Evolutionary conservation across 2,888 invertebrate species (phyloP).

Genomic region (Cataglyphis albicans): DNA sequence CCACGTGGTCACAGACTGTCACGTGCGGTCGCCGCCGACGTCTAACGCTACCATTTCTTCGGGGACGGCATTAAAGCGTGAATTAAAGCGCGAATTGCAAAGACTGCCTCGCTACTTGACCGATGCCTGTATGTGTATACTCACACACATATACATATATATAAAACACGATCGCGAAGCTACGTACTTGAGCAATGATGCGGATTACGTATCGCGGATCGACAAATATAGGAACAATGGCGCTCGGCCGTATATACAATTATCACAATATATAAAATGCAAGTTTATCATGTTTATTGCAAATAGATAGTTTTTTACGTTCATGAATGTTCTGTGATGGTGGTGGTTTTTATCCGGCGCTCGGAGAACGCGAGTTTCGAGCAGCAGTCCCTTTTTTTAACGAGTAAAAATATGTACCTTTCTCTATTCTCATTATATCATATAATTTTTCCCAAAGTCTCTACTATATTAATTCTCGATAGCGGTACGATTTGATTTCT

Average conservation of each 20-base stretch:
- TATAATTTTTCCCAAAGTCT: background rate
- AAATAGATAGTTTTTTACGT: conserved; percentile 40
- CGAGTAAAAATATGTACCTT: background rate
- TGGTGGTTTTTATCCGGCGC: background rate
- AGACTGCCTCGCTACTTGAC: conserved; percentile 14
- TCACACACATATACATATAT: background rate
- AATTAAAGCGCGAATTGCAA: conserved; percentile 25
- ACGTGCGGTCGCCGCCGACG: conserved; percentile 3
- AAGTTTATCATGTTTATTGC: conserved; percentile 61
- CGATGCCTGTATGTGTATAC: background rate
- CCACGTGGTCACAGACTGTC: conserved; percentile 29
- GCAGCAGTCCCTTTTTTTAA: conserved; percentile 65
- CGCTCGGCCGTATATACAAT: conserved; percentile 74
- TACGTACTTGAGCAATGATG: conserved; percentile 62
- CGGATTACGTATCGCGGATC: conserved; percentile 60
- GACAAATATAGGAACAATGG: conserved; percentile 67
- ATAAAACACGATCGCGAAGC: conserved; percentile 49
- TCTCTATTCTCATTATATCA: background rate
- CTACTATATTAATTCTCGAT: background rate
- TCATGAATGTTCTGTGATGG: conserved; percentile 5
- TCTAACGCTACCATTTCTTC: conserved; percentile 10
- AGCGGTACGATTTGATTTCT: background rate
- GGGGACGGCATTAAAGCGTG: conserved; percentile 56
- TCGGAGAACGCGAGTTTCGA: conserved; percentile 42
- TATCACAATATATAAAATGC: conserved; percentile 80